A percentile compares a stretch with the other conserved stretches of the same genome.
These are phyloP conservation scores for Rattus rattus DNA, from an alignment of 2,113 vertebrate genomes.

Conservation along the genomic window DNA sequence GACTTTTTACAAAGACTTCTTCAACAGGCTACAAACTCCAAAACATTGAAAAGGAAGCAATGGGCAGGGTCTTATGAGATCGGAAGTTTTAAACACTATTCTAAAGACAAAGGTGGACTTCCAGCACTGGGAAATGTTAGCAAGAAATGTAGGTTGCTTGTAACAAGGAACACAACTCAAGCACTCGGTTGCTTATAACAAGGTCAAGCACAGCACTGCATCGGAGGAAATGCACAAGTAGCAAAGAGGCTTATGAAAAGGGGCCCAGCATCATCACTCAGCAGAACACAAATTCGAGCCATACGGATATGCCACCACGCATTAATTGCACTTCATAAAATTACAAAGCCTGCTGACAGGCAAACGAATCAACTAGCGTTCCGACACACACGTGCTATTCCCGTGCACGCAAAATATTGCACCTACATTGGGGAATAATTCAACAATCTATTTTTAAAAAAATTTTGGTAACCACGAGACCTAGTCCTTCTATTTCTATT, in stretches of 20 bases:
- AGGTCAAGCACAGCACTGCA: not conserved
- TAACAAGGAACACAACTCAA: not conserved
- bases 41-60: slow-evolving; percentile 3
- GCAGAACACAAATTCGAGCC: not conserved
- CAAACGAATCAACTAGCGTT: not conserved
- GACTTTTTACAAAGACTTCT: not conserved
- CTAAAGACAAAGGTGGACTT: not conserved
- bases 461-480: too few relatives aligned
- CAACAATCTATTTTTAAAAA: not conserved
- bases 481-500: not conserved
- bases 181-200: not conserved
- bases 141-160: not conserved
- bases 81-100: not conserved
- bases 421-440: not conserved
- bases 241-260: not conserved
- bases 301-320: not conserved
- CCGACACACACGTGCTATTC: not conserved
- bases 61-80: not conserved
- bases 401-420: not conserved
- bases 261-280: not conserved
- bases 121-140: not conserved
- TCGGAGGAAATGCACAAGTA: not conserved
- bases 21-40: not conserved
- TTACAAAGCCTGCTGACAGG: not conserved
- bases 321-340: not conserved